Evolutionary conservation across 2,888 invertebrate genomes (phyloP), one percentile per base, ranked within the genome.

Genomic region (Argyresthia goedartella): DNA sequence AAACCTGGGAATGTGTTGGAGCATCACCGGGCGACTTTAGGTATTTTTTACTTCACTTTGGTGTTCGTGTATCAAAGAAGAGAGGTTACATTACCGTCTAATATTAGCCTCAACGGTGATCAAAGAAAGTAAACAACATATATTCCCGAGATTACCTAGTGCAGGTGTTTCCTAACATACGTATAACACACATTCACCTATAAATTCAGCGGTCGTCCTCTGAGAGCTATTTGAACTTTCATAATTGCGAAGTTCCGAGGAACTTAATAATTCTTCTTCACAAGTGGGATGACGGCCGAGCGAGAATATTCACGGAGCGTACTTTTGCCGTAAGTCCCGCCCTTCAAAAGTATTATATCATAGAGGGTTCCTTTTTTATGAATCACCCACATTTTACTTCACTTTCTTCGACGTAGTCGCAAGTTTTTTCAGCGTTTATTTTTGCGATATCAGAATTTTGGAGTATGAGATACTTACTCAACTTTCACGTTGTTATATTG

Each of bases 261-360:
- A 86, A 86, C 81, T 86, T 86, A 85, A 85, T 86, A 86, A 86
- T 86, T 85, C 86, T 85, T 86, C 85, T 84, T 85, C 74, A 72
- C 76, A 84, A 85, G 81, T 81, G 65, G 79, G 78, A 81, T 85
- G 85, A 80, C 77, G 80, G 81, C 70, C 81, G 76, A 73, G 69
- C 69, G 75, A 54, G 80, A 85, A 84, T 86, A 84, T 86, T 85
- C 85, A 81, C 77, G 66, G 76, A 72, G 81, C 82, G 82, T 84
- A 76, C 71, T 69, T 62, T 60, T 62, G 60, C 59, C 64, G 71
- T 74, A 75, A 73, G 69, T 67, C 73, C 71, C 72, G 64, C 71
- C 73, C 74, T 76, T 71, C 42, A 67, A 66, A 73, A 71, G 70
- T 71, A 76, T 71, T 74, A 74, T 74, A 72, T 74, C 74, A 73